Evolutionary conservation across 1,140 invertebrate genomes (phyloP).

Genomic region (Philaenus spumarius): DNA sequence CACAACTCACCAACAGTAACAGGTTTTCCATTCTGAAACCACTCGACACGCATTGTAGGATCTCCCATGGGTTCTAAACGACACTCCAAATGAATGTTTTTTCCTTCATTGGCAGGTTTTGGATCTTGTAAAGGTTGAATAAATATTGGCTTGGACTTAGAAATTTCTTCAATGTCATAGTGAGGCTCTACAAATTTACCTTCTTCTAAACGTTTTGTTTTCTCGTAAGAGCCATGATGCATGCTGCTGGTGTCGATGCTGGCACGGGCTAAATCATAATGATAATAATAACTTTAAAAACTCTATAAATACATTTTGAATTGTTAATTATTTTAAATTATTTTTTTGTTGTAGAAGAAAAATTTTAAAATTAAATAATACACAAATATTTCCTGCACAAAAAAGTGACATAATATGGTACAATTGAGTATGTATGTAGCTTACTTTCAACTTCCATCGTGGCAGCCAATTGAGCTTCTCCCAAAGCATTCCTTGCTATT

Average conservation of each 20-base stretch:
- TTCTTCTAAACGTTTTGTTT: constrained; percentile 80
- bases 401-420: too few species aligned
- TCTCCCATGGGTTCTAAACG: constrained; percentile 89
- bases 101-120: constrained; percentile 78
- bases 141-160: constrained; percentile 88
- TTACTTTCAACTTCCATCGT: constrained; percentile 83
- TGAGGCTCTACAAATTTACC: constrained; percentile 78
- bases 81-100: constrained; percentile 86
- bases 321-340: too few species aligned
- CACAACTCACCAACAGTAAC: constrained; percentile 62
- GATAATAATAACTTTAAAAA: constrained; percentile 15
- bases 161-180: constrained; percentile 87
- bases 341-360: too few species aligned
- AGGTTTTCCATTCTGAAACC: constrained; percentile 87
- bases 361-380: constrained; percentile 1
- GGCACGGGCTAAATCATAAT: constrained; percentile 58
- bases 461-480: constrained; percentile 73
- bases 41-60: constrained; percentile 92
- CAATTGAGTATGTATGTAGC: too few species aligned
- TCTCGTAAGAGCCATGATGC: constrained; percentile 75
- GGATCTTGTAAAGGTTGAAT: constrained; percentile 75
- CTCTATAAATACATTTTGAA: not conserved
- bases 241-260: constrained; percentile 83
- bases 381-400: too few species aligned
- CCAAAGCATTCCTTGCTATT: constrained; percentile 78